These are phyloP conservation scores for Mystacornis crossleyi DNA, from an alignment of 2,113 vertebrate genomes.

Conservation along the genomic window DNA sequence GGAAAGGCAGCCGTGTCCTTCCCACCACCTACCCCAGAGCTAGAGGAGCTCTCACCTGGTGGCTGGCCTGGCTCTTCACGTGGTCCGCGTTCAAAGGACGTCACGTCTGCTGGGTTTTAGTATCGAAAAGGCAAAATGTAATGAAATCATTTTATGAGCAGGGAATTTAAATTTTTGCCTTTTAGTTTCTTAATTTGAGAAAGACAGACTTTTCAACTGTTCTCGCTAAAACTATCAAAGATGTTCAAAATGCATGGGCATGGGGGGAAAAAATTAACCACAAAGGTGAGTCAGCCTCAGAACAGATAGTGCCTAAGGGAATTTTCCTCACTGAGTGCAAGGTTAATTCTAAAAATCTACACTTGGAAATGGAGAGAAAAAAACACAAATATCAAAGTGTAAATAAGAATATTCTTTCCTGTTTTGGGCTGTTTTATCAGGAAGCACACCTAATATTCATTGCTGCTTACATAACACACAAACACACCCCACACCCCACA, in stretches of 20 bases:
- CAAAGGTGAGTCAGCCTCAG: conserved; percentile 22
- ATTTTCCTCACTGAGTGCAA: conserved; percentile 17
- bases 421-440: not conserved
- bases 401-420: conserved; percentile 18
- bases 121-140: conserved; percentile 35
- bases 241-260: not conserved
- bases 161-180: not conserved
- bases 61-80: conserved; percentile 59
- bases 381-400: not conserved
- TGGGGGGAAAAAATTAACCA: not conserved
- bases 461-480: not conserved
- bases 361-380: not conserved
- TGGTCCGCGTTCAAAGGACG: conserved; percentile 70
- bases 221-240: conserved; percentile 15
- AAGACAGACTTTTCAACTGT: not conserved
- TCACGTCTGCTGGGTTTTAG: not conserved
- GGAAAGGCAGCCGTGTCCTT: conserved; percentile 67
- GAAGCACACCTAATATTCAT: not conserved
- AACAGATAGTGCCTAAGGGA: conserved; percentile 28
- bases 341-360: conserved; percentile 34
- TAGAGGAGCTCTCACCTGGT: conserved; percentile 44
- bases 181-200: not conserved
- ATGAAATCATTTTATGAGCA: conserved; percentile 12
- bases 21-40: conserved; percentile 57
- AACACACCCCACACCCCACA: no score